Evolutionary conservation across 2,888 invertebrate genomes (phyloP).

Genomic region (Cyaniris semiargus): DNA sequence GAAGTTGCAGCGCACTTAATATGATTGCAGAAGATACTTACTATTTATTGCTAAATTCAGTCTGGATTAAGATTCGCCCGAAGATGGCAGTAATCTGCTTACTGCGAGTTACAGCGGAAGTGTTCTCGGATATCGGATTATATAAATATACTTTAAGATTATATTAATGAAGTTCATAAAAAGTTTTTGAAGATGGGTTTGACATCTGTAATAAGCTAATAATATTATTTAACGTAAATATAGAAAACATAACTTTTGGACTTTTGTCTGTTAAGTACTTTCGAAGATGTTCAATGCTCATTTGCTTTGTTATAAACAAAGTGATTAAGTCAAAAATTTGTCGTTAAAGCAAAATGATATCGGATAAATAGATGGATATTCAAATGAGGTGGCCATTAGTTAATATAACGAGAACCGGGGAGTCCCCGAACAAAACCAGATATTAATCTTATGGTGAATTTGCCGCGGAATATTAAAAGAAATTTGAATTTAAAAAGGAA

Average conservation of each 20-base stretch:
- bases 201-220: background rate
- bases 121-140: conserved; percentile 1
- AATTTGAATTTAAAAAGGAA: conserved; percentile 58
- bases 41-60: conserved; percentile 37
- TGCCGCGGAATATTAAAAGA: conserved; percentile 50
- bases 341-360: background rate
- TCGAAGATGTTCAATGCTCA: background rate
- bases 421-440: conserved; percentile 33
- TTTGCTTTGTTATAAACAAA: background rate
- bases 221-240: no score
- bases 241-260: background rate
- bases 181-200: background rate
- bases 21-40: conserved; percentile 41
- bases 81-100: conserved; percentile 18
- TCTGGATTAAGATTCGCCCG: conserved; percentile 33
- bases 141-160: background rate
- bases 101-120: background rate
- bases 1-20: conserved; percentile 39
- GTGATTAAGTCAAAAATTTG: background rate
- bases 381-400: conserved; percentile 25
- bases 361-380: conserved; percentile 21
- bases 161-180: background rate
- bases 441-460: conserved; percentile 49
- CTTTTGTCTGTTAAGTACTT: background rate
- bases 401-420: conserved; percentile 31